Evolutionary conservation across 2,888 invertebrate genomes (phyloP).

Genomic region (Phortica magna): DNA sequence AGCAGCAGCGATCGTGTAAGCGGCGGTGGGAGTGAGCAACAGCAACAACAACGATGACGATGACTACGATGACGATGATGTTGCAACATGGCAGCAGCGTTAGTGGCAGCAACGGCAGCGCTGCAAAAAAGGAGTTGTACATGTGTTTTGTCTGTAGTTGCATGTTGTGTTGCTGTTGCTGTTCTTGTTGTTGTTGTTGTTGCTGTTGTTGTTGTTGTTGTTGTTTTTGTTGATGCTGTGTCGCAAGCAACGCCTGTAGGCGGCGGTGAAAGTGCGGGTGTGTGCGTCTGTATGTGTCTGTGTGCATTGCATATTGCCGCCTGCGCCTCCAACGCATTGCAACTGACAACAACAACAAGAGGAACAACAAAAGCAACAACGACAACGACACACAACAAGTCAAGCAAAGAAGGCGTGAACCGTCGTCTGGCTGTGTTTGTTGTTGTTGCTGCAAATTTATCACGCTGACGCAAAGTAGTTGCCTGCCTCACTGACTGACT

Average conservation of each 20-base stretch:
- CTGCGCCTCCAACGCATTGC: slow-evolving; percentile 31
- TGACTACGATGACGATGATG: slow-evolving; percentile 30
- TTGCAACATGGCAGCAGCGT: slow-evolving; percentile 20
- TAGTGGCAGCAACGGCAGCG: slow-evolving; percentile 44
- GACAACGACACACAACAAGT: neutral
- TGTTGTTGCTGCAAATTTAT: slow-evolving; percentile 31
- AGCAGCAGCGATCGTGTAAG: slow-evolving; percentile 38
- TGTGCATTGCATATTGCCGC: slow-evolving; percentile 6
- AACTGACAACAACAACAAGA: slow-evolving; percentile 14
- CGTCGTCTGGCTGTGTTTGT: neutral
- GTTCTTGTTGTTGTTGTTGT: slow-evolving; percentile 30
- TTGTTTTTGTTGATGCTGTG: neutral
- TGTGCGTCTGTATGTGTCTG: neutral
- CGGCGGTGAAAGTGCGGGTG: slow-evolving; percentile 5
- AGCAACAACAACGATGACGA: slow-evolving; percentile 58
- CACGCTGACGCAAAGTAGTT: slow-evolving; percentile 28
- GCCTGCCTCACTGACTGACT: neutral
- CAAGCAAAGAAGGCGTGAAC: slow-evolving; percentile 8
- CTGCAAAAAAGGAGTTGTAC: slow-evolving; percentile 45
- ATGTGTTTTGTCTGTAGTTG: slow-evolving; percentile 58
- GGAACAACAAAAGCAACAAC: neutral
- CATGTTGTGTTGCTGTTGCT: slow-evolving; percentile 42
- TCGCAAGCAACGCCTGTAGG: too few relatives aligned
- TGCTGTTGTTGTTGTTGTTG: slow-evolving; percentile 39
- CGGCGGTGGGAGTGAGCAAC: slow-evolving; percentile 37